phyloP scores from a whole-genome alignment of 2,888 invertebrate genomes.

The Willowsia nigromaculata region DNA sequence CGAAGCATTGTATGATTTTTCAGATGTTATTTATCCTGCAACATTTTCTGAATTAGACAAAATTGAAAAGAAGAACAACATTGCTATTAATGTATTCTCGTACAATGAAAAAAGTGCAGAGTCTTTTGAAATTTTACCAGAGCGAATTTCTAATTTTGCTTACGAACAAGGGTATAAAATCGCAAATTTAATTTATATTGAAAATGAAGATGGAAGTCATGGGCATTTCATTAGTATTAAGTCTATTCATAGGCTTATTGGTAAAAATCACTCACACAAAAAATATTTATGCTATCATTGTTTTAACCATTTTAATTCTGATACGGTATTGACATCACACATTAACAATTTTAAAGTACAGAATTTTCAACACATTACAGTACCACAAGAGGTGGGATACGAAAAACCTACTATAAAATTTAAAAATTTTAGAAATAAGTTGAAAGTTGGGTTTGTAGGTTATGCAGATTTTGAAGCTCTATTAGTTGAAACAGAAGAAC shows the following conservation, averaged over 20 bases:
- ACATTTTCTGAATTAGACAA: not conserved
- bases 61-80: not conserved
- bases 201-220: not conserved
- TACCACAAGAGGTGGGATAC: not conserved
- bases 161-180: not conserved
- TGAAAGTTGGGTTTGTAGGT: constrained; percentile 9
- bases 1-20: constrained; percentile 19
- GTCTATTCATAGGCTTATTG: not conserved
- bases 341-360: not conserved
- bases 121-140: not conserved
- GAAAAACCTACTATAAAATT: constrained; percentile 15
- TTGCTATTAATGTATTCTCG: constrained; percentile 34
- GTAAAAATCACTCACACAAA: not conserved
- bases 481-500: not conserved
- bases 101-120: not conserved
- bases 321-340: not conserved
- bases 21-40: not conserved
- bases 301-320: not conserved
- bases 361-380: not conserved
- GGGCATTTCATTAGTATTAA: constrained; percentile 23
- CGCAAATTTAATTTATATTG: constrained; percentile 19
- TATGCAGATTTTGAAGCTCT: constrained; percentile 48
- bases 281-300: constrained; percentile 26
- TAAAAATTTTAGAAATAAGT: constrained; percentile 14
- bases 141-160: constrained; percentile 3